Base-by-base conservation (phyloP, 2,888 invertebrate species). In the Dichetophora obliterata region DNA sequence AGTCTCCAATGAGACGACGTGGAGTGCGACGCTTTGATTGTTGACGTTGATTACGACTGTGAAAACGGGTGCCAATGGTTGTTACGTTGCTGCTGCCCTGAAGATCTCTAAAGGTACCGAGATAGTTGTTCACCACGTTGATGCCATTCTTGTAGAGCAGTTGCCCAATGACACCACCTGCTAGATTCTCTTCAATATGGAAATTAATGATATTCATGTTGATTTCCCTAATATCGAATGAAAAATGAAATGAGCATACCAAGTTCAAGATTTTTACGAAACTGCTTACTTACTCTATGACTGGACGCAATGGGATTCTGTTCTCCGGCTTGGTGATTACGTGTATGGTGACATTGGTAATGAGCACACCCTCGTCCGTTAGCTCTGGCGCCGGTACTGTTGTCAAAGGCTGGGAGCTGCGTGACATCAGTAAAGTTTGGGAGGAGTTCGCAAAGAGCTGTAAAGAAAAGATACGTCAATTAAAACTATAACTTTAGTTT, bases 321-420 rank as follows among this genome's bases (percentile, higher is more conserved):
- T 94, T 92, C 83, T 94, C 94, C 79, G 93, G 92, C 0, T 94
- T 93, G 87, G 94, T 93, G 0, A 96, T 95, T 11, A 96, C 93
- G 83, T 95, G 95, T 70, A 96, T 93, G 9, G 95, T 95, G 0
- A 96, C 93, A 83, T 96, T 96, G 1, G 96, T 96, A 6, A 94
- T 92, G 31, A 96, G 91, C 16, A 94, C 93, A 27, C 94, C 85
- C 76, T 94, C 93, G 70, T 90, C 90, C 77, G 84, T 86, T 0
- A 88, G 82, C 57, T 89, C 89, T 0, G 85, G 72, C 0, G 85
- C 82, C 9, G 86, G 85, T 0, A 83, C 81, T 31, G 88, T 88
- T 0, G 86, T 84, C 5, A 86, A 77, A 2, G 88, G 85, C 61
- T 84, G 79, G 0, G 84, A 81, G 27, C 85, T 85, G 2, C 88